Base-by-base conservation (phyloP, 2,113 vertebrate species). In the Syrmaticus mikado region DNA sequence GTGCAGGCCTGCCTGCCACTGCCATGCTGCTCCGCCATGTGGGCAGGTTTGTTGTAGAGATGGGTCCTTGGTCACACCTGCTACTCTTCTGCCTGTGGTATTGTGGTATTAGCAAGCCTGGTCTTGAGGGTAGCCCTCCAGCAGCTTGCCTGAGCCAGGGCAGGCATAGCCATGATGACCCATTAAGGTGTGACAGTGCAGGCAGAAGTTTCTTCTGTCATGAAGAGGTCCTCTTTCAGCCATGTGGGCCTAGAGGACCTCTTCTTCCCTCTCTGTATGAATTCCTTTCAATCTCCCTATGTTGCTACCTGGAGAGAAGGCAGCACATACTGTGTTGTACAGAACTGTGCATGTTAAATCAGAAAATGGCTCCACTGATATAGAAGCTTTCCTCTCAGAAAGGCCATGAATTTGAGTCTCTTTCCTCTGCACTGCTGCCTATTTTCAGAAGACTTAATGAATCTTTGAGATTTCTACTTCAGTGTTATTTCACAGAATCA, bases 141-240 rank as follows among this genome's bases (percentile, higher is more conserved):
- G 57, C 70, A 68, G 7, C 52, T 90, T 0, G 0, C 8, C 27
- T 30, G 24, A 66, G 10, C 0, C 1, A 0, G 28, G 21, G 30
- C 4, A 67, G 46, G 11, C 11, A 13, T 3, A 83, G 45, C 34
- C 1, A 0, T 12, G 41, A 45, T 4, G 5, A 38, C 34, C 11
- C 53, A 62, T 78, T 65, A 76, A 87, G 41, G 8, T 65, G 36
- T 19, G 67, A 27, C 53, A 66, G 15, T 3, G 22, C 13, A 46
- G 41, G 50, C 20, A 58, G 53, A 67, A 57, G 34, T 22, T 24
- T 75, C 5, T 36, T 79, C 45, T 91, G 64, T 24, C 10, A 78
- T 0, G 2, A 71, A 50, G 0, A 66, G 21, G 48, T 24, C 9
- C 25, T 91, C 46, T 75, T 84, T 64, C 46, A 50, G 66, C 13